phyloP scores from a whole-genome alignment of 2,888 invertebrate species.

The Galeruca laticollis region DNA sequence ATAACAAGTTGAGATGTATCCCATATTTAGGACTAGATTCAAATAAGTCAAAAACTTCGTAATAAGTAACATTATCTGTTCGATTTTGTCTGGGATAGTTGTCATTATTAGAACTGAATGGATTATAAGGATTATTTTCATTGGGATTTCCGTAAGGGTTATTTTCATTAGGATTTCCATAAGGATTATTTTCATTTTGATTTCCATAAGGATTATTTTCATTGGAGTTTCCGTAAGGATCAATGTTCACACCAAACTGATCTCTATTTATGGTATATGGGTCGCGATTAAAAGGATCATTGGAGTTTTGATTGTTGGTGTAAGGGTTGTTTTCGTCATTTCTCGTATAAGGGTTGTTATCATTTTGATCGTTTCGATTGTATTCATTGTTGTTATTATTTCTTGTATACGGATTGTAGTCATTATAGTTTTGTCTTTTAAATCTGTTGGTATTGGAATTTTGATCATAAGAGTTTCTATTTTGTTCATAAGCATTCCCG shows the following conservation, averaged over 20 bases:
- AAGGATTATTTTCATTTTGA: constrained; percentile 32
- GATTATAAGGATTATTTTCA: constrained; percentile 32
- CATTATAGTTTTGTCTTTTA: constrained; percentile 53
- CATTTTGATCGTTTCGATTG: constrained; percentile 27
- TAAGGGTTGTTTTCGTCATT: constrained; percentile 30
- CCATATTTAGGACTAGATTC: constrained; percentile 78
- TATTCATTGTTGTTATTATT: constrained; percentile 39
- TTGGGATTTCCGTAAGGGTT: constrained; percentile 31
- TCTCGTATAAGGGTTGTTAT: constrained; percentile 25
- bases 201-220: constrained; percentile 33
- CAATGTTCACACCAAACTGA: constrained; percentile 61
- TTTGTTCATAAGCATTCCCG: constrained; percentile 30
- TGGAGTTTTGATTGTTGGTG: constrained; percentile 39
- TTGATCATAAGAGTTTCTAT: constrained; percentile 46
- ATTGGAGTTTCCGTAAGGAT: constrained; percentile 55
- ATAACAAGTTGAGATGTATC: constrained; percentile 78
- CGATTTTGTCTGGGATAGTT: constrained; percentile 47
- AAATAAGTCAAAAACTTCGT: constrained; percentile 80
- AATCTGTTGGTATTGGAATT: constrained; percentile 53
- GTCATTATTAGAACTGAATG: constrained; percentile 22
- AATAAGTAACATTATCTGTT: constrained; percentile 56
- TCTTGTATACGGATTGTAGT: constrained; percentile 22
- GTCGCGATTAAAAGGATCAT: constrained; percentile 56
- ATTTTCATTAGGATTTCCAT: constrained; percentile 31
- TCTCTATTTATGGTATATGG: constrained; percentile 59